Evolutionary conservation across 2,888 invertebrate species (phyloP), one percentile per base, ranked within the genome.

Genomic region (Melanotus villosus): DNA sequence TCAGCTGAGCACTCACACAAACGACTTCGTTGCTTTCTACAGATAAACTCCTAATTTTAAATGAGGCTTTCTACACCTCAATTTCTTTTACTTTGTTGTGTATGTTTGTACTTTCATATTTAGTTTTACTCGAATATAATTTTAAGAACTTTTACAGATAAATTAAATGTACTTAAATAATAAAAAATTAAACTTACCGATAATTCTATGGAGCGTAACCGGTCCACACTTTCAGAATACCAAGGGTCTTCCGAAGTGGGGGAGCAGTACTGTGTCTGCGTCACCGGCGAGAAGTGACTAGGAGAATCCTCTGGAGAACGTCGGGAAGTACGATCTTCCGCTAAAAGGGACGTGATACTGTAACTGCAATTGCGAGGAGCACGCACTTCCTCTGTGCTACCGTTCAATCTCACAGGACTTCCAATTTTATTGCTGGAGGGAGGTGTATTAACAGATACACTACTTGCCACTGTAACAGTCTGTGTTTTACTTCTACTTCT

Each of bases 321-420:
- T 70, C 79, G 79, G 12, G 77, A 72, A 64, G 78, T 80, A 26
- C 75, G 75, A 76, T 90, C 88, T 73, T 91, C 90, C 69, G 92
- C 92, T 78, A 95, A 87, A 82, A 95, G 87, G 73, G 94, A 94
- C 81, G 93, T 93, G 83, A 95, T 95, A 86, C 94, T 94, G 86
- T 94, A 94, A 82, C 92, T 93, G 84, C 92, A 88, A 78, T 83
- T 88, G 80, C 80, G 85, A 9, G 78, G 74, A 14, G 80, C 68
- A 21, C 75, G 66, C 36, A 72, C 70, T 45, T 75, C 75, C 47
- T 75, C 75, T 12, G 74, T 73, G 12, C 73, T 75, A 64, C 80
- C 82, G 59, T 80, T 82, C 3, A 79, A 73, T 36, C 77, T 75
- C 12, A 80, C 74, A 26, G 80, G 78, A 71, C 78, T 78, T 41